Conservation (phyloP, 2,113 vertebrate species). For the Oenanthe oenanthe region DNA sequence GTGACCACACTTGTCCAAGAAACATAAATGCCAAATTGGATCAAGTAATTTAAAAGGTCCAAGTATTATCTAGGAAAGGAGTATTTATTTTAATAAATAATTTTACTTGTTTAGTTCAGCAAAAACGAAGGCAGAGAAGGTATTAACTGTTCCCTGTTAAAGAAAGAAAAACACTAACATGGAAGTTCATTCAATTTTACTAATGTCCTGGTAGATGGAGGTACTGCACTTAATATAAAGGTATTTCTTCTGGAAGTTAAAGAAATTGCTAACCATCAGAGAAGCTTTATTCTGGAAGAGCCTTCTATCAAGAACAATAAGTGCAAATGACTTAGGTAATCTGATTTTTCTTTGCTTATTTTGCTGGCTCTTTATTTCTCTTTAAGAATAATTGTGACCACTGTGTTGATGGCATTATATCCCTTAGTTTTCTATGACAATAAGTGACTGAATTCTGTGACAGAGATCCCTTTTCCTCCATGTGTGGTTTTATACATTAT, state of each 20-base stretch:
- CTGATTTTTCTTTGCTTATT: background rate
- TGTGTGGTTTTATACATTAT: background rate
- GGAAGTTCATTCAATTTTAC: background rate
- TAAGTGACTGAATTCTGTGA: background rate
- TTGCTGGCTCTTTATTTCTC: background rate
- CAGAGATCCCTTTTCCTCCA: background rate
- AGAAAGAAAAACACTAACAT: background rate
- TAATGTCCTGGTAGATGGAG: background rate
- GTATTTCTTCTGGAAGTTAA: background rate
- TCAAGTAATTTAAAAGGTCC: background rate
- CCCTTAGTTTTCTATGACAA: background rate
- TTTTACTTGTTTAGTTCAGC: background rate
- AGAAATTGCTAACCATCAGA: background rate
- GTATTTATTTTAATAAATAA: background rate
- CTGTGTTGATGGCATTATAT: background rate
- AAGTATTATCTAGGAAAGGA: background rate
- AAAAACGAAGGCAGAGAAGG: background rate
- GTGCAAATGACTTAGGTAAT: fast-evolving
- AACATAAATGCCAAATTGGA: background rate
- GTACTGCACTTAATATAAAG: background rate
- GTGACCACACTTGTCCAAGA: background rate
- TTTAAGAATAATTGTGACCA: background rate
- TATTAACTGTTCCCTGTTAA: background rate
- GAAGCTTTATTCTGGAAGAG: background rate
- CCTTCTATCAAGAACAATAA: background rate